Percentiles rank a stretch among this genome's conserved stretches.
These are phyloP conservation scores for Eleutherodactylus coqui DNA, from an alignment of 2,797 vertebrate genomes.

Conservation along the genomic window DNA sequence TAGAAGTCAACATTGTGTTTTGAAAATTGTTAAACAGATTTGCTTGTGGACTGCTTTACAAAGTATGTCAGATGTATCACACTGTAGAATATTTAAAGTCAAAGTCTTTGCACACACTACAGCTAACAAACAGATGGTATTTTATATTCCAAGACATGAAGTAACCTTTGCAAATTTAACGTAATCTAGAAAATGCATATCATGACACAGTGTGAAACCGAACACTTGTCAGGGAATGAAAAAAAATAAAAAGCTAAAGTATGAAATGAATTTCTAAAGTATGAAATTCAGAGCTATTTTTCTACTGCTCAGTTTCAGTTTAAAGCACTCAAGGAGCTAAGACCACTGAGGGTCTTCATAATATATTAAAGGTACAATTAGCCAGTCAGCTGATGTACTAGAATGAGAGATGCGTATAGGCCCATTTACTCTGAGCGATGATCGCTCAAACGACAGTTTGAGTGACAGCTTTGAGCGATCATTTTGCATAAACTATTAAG, in stretches of 20 bases:
- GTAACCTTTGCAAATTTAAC: slow-evolving; percentile 43
- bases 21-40: background rate
- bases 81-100: slow-evolving; percentile 32
- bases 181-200: slow-evolving; percentile 34
- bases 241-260: background rate
- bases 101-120: slow-evolving; percentile 48
- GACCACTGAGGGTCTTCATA: background rate
- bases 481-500: too few species aligned
- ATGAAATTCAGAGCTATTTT: background rate
- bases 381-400: background rate
- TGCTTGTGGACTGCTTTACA: slow-evolving; percentile 26
- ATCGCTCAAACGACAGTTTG: too few species aligned
- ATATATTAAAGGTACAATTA: background rate
- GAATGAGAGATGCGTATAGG: background rate
- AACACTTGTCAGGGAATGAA: background rate
- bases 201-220: slow-evolving; percentile 9
- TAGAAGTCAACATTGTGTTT: slow-evolving; percentile 7
- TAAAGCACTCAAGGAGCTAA: background rate
- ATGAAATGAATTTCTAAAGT: background rate
- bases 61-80: slow-evolving; percentile 46
- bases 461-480: too few species aligned
- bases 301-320: background rate
- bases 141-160: slow-evolving; percentile 40
- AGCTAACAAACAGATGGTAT: slow-evolving; percentile 47
- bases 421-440: too few species aligned